These are phyloP conservation scores for Neopipo cinnamomea DNA, from an alignment of 2,113 vertebrate species.

Conservation along the genomic window DNA sequence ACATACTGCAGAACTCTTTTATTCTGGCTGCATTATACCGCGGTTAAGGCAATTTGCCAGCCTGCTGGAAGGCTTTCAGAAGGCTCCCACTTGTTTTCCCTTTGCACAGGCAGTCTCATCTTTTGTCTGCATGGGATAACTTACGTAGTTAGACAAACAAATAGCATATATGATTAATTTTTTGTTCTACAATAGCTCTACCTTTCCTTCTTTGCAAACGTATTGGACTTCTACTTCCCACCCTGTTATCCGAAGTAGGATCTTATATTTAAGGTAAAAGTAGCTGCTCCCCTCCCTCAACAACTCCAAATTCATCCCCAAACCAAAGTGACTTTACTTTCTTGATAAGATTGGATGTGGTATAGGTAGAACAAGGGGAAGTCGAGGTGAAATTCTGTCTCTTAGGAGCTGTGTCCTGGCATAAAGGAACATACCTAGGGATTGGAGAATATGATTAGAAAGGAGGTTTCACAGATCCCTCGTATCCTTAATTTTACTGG, in stretches of 20 bases:
- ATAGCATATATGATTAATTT: background rate
- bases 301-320: background rate
- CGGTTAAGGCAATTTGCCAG: conserved; percentile 17
- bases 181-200: background rate
- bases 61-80: conserved; percentile 5
- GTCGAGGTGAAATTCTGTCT: background rate
- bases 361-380: background rate
- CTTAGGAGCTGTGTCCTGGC: background rate
- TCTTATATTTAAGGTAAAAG: background rate
- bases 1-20: conserved; percentile 22
- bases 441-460: background rate
- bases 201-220: background rate
- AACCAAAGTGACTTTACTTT: background rate
- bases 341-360: background rate
- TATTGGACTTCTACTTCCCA: background rate
- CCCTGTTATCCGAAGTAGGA: background rate
- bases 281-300: background rate
- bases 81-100: conserved; percentile 1
- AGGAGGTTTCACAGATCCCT: background rate
- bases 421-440: background rate
- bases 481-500: background rate
- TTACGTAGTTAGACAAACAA: background rate
- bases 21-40: background rate
- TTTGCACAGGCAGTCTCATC: background rate
- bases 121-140: background rate